Evolutionary conservation across 2,797 vertebrate genomes (phyloP), one percentile per base, ranked within the genome.

Genomic region (Ataeniobius toweri): DNA sequence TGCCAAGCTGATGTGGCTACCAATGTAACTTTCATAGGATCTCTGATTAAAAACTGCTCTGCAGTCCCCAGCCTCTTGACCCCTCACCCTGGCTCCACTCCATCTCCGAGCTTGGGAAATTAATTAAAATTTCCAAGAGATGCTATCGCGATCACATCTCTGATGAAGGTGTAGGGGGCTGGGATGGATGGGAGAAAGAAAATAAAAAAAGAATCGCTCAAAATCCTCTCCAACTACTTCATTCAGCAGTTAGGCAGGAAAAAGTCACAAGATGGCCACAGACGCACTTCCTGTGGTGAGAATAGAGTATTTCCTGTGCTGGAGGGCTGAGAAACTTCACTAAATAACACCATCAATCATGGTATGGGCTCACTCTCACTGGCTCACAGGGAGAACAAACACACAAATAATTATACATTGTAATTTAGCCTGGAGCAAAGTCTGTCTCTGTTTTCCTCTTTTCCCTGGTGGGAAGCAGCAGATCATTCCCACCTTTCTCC

Each of bases 41-140:
- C 95, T 93, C 95, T 97, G 97, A 99, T 99, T 99, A 98, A 99
- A 98, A 99, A 96, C 96, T 96, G 96, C 89, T 96, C 97, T 96
- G 96, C 94, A 93, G 97, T 97, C 97, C 96, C 96, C 93, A 93
- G 97, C 96, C 96, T 96, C 96, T 96, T 94, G 96, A 98, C 97
- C 98, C 95, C 93, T 97, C 93, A 95, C 96, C 97, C 95, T 83
- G 90, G 91, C 94, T 94, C 95, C 95, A 97, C 96, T 99, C 97
- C 95, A 97, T 99, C 97, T 98, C 95, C 85, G 92, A 90, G 88
- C 90, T 78, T 13, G 89, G 96, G 96, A 97, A 98, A 98, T 97
- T 98, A 98, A 99, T 99, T 98, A 97, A 95, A 97, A 94, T 94
- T 97, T 96, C 96, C 95, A 84, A 83, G 95, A 93, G 94, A 96